Evolutionary conservation across 2,797 vertebrate species (phyloP).

Genomic region (Rallus crepitans): DNA sequence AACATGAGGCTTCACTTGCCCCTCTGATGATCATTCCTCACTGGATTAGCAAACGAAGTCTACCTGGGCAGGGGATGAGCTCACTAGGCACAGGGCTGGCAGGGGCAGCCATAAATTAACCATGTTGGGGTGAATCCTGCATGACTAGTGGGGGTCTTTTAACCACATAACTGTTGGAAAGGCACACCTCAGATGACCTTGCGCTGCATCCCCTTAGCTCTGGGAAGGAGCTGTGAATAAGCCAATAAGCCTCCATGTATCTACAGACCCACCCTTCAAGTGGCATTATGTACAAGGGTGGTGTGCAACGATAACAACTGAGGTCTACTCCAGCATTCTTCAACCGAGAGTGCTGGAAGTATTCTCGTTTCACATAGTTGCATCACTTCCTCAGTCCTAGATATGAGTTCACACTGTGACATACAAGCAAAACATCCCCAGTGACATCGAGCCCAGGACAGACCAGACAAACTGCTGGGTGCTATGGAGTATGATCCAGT

Average conservation of each 20-base stretch:
- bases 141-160: not conserved
- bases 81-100: not conserved
- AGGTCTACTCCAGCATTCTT: not conserved
- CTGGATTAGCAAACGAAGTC: not conserved
- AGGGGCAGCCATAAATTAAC: not conserved
- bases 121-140: not conserved
- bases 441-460: not conserved
- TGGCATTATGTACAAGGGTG: not conserved
- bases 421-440: not conserved
- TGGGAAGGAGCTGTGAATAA: not conserved
- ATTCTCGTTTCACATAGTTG: not conserved
- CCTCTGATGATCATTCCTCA: not conserved
- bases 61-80: not conserved
- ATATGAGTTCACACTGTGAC: not conserved
- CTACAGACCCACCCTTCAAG: not conserved
- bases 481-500: not conserved
- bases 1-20: not conserved
- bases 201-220: not conserved
- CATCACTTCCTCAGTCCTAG: not conserved
- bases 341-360: fast-evolving
- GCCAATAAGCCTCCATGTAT: not conserved
- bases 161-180: not conserved
- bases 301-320: not conserved
- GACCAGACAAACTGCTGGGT: not conserved
- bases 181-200: not conserved